phyloP scores from a whole-genome alignment of 2,797 vertebrate genomes.

The Labroides dimidiatus region DNA sequence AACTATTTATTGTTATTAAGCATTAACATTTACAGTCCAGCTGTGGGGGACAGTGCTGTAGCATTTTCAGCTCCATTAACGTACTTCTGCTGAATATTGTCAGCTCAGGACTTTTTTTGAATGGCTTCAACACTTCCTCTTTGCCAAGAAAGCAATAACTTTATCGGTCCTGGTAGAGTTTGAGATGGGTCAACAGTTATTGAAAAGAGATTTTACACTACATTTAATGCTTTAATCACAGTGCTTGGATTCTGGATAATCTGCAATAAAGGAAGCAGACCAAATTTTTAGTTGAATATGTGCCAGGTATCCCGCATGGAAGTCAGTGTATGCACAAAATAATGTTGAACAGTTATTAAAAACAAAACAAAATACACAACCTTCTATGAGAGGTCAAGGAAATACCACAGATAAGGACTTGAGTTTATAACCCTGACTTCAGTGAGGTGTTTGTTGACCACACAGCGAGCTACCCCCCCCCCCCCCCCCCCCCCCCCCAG shows the following conservation, averaged over 20 bases:
- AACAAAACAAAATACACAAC: conserved; percentile 24
- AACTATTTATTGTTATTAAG: conserved; percentile 41
- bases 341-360: conserved; percentile 22
- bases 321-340: not conserved
- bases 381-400: conserved; percentile 55
- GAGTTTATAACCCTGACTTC: conserved; percentile 44
- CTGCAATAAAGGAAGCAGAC: not conserved
- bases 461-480: not conserved
- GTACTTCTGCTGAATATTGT: conserved; percentile 16
- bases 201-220: conserved; percentile 5
- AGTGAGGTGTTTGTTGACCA: conserved; percentile 27
- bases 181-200: conserved; percentile 7
- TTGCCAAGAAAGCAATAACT: conserved; percentile 9
- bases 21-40: conserved; percentile 48
- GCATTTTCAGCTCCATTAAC: conserved; percentile 44
- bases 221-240: conserved; percentile 9
- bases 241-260: not conserved
- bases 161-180: conserved; percentile 12
- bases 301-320: not conserved
- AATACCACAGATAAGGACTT: conserved; percentile 36
- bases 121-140: conserved; percentile 13
- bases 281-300: not conserved
- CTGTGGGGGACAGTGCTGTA: conserved; percentile 17
- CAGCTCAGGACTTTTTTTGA: conserved; percentile 25
- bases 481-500: no score